Evolutionary conservation across 1,140 invertebrate genomes (phyloP), one percentile per base, ranked within the genome.

Genomic region (Hestina assimilis): DNA sequence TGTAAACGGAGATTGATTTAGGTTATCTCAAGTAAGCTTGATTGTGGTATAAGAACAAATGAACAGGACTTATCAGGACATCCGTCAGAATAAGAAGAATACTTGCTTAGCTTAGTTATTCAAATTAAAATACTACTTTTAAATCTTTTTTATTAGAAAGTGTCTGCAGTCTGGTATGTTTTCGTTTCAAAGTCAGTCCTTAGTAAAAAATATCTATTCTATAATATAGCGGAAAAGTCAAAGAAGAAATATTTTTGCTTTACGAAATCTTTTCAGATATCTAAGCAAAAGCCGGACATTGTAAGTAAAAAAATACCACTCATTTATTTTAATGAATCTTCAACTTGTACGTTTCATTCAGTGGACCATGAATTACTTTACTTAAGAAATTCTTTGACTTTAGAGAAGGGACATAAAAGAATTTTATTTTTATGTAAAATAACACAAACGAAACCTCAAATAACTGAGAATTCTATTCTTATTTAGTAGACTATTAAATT

Each of bases 401-500:
- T 35, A 12, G 12, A 40, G 24, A 55, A 28, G 33, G 14, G 15
- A 38, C 14, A 38, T 11, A 38, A 17, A 6, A 9, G 33, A 28
- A 17, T 29, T 23, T 1, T n/a, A 33, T 14, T 12, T 33, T 26
- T 52, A 9, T 41, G 23, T 23, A 42, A 42, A 42, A 23, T 11
- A 24, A 4, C 12, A 46, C 28, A 55, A 33, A 38, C 28, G 33
- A 54, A 24, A 42, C 20, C 33, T 38, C 6, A 19, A 56, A 40
- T 51, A 35, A 57, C 45, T 57, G 59, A 6, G 12, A 57, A 63
- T 60, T 61, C 63, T 61, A n/a, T 63, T 70, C 48, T 54, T 46
- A 55, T 40, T 46, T 33, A 29, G 47, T 33, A 54, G 63, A 54
- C 59, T 50, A 50, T 55, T 62, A 66, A 70, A 66, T 63, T 70